Conservation (phyloP, 2,888 invertebrate genomes). For the Polyploca ridens region DNA sequence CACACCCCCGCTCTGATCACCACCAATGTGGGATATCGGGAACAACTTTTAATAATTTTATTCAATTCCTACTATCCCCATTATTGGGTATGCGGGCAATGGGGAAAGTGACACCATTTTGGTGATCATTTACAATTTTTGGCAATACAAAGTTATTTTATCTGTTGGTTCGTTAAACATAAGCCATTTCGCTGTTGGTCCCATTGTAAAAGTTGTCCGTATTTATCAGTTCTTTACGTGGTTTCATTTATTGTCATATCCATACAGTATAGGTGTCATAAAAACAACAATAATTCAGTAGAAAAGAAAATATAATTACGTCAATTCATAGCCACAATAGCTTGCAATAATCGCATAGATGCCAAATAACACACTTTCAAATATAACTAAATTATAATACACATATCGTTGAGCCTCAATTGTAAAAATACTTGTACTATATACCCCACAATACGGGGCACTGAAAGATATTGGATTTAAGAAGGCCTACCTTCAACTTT, state of each 20-base stretch:
- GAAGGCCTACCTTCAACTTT: background rate
- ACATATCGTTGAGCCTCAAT: background rate
- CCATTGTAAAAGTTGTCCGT: no score
- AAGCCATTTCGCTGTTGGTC: no score
- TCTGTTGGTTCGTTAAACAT: no score
- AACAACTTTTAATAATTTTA: no score
- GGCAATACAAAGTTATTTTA: no score
- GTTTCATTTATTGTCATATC: background rate
- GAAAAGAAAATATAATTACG: constrained; percentile 16
- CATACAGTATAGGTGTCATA: background rate
- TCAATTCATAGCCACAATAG: constrained; percentile 14
- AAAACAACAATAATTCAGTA: constrained; percentile 15
- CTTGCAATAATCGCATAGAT: constrained; percentile 9
- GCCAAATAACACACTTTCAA: constrained; percentile 8
- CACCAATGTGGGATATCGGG: no score
- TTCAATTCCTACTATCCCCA: no score
- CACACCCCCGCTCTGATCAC: no score
- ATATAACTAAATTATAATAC: background rate
- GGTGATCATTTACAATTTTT: no score
- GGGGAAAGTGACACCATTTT: no score
- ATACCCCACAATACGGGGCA: background rate
- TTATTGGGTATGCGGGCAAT: no score
- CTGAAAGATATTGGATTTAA: background rate
- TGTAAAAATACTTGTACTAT: constrained; percentile 1
- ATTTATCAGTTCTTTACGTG: no score